These are phyloP conservation scores for Semotilus atromaculatus DNA, from an alignment of 2,797 vertebrate genomes.

Conservation along the genomic window DNA sequence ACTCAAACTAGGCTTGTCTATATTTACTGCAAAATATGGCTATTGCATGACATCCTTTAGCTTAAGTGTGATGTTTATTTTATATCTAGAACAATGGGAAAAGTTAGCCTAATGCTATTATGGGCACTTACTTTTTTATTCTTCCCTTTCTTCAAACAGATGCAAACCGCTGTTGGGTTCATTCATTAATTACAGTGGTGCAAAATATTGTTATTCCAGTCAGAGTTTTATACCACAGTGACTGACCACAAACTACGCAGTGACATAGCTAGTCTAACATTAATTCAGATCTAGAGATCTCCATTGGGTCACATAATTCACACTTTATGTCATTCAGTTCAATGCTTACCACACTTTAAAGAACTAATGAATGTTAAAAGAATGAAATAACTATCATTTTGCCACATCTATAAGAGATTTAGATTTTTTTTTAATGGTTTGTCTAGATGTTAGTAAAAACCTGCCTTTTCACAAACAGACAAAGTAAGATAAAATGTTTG, in stretches of 20 bases:
- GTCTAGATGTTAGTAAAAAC: neutral
- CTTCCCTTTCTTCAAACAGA: neutral
- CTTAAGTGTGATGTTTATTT: constrained; percentile 4
- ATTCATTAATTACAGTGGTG: constrained; percentile 19
- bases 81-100: neutral
- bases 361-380: neutral
- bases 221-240: neutral
- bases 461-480: neutral
- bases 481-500: neutral
- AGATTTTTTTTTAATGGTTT: neutral
- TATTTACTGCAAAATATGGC: neutral
- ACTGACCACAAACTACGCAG: neutral
- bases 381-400: neutral
- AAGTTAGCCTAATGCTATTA: neutral
- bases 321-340: neutral
- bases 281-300: neutral
- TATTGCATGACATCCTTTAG: neutral
- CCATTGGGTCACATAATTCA: neutral
- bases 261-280: neutral
- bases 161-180: neutral
- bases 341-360: neutral
- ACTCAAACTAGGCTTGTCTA: neutral
- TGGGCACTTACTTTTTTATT: neutral
- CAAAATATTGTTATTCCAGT: neutral
- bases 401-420: neutral